phyloP scores from a whole-genome alignment of 2,888 invertebrate species.

The Esperia sulphurella region DNA sequence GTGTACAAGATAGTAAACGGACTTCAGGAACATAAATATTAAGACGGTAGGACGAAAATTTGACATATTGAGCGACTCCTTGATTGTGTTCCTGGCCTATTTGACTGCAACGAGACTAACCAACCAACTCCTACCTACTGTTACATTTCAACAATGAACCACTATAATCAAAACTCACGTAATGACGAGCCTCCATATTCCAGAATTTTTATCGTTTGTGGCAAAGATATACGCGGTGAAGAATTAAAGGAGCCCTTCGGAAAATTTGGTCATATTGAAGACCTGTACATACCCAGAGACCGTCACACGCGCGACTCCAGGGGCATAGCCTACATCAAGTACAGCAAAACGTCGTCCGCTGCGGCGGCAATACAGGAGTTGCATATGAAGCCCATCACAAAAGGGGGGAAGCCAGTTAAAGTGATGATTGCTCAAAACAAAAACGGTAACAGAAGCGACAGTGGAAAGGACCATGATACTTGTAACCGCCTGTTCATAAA shows the following conservation, averaged over 20 bases:
- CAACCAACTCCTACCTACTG: slow-evolving; percentile 6
- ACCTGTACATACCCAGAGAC: slow-evolving; percentile 93
- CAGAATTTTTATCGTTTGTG: slow-evolving; percentile 92
- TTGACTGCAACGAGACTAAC: not conserved
- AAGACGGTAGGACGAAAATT: too few species aligned
- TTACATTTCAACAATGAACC: slow-evolving; percentile 19
- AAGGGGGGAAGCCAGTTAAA: slow-evolving; percentile 88
- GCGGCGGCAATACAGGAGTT: slow-evolving; percentile 93
- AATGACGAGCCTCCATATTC: slow-evolving; percentile 90
- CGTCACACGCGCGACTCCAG: slow-evolving; percentile 90
- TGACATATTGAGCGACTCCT: not conserved
- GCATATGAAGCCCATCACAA: slow-evolving; percentile 87
- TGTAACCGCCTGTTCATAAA: slow-evolving; percentile 91
- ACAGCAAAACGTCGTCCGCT: slow-evolving; percentile 93
- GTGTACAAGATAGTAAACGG: too few species aligned
- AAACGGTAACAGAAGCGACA: slow-evolving; percentile 36
- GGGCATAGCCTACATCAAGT: slow-evolving; percentile 95
- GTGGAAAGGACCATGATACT: slow-evolving; percentile 41
- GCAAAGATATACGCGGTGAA: slow-evolving; percentile 83
- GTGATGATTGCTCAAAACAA: slow-evolving; percentile 90
- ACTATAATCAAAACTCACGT: slow-evolving; percentile 20
- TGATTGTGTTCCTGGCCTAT: not conserved
- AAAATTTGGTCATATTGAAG: slow-evolving; percentile 90
- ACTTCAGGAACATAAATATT: too few species aligned
- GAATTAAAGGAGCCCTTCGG: slow-evolving; percentile 89